Conservation (phyloP, 2,888 invertebrate species). For the Aethes cnicana region DNA sequence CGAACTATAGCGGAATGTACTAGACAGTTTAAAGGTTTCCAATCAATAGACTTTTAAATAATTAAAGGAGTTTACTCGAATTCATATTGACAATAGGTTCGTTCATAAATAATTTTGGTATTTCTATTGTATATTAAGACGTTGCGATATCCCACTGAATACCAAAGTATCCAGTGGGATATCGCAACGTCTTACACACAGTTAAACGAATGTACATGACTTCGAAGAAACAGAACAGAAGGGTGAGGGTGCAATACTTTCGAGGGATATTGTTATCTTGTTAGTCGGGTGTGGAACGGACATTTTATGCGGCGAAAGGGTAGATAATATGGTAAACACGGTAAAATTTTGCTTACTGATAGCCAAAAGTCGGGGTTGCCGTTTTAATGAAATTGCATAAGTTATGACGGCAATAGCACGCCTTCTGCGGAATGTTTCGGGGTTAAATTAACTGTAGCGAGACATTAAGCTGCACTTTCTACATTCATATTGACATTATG, state of each 20-base stretch:
- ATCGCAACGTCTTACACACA: neutral
- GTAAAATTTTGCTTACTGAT: conserved; percentile 26
- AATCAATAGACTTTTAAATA: neutral
- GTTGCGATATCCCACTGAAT: no score
- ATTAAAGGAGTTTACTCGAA: neutral
- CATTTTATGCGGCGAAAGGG: conserved; percentile 48
- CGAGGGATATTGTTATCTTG: conserved; percentile 46
- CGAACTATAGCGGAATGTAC: conserved; percentile 11
- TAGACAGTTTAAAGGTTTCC: neutral
- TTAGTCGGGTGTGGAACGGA: conserved; percentile 41
- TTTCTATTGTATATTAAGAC: no score
- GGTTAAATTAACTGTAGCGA: conserved; percentile 13
- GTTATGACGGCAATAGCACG: conserved; percentile 18
- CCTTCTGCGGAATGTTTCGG: conserved; percentile 14
- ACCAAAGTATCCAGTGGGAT: no score
- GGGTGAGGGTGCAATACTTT: conserved; percentile 42
- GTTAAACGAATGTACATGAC: conserved; percentile 31
- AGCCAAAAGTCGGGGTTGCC: conserved; percentile 21
- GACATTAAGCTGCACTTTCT: conserved; percentile 8
- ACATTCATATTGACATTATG: conserved; percentile 9
- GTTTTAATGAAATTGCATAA: conserved; percentile 27
- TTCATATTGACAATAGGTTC: no score
- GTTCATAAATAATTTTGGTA: no score
- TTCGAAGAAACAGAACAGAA: conserved; percentile 40
- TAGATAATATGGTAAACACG: conserved; percentile 47